Base-by-base conservation (phyloP, 2,113 vertebrate genomes). In the Pao palembangensis region DNA sequence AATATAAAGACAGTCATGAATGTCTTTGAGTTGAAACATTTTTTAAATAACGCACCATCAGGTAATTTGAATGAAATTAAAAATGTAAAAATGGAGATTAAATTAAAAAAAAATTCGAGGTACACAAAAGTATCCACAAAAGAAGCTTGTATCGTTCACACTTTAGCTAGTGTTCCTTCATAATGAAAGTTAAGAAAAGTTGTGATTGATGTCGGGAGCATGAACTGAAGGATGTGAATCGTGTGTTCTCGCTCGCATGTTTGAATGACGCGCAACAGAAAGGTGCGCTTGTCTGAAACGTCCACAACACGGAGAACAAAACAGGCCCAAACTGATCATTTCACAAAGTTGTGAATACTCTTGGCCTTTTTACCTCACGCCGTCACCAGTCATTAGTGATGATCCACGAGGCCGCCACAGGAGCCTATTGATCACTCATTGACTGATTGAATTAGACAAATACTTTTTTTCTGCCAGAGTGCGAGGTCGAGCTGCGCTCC, bases 391-490 rank as follows among this genome's bases (percentile, higher is more conserved):
- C 74, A 69, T 81, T 83, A 82, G 75, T 81, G 8, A 58, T 83
- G 85, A 88, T 76, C 70, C 66, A 61, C 65, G 8, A 65, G 50
- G 64, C 78, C 82, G 81, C 77, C 77, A 85, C 85, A 23, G 88
- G 89, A 88, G 81, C 74, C 87, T 73, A 88, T 90, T 88, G 89
- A 92, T 92, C 90, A 82, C 67, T 87, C 90, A 85, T 72, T 88
- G 66, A 85, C 87, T 90, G 88, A 90, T 85, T 87, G 73, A 73
- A 82, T 86, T 85, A 85, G 88, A 92, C 91, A 91, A 89, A 88
- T 84, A 78, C 76, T 77, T 74, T 69, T 83, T 4, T 75, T 84
- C 79, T 70, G 79, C 73, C 76, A 76, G 87, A 87, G 88, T 81
- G 84, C 77, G 84, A 88, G 85, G 83, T 88, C 85, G 83, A 85